Evolutionary conservation across 2,888 invertebrate species (phyloP).

Genomic region (Portevinia maculata): DNA sequence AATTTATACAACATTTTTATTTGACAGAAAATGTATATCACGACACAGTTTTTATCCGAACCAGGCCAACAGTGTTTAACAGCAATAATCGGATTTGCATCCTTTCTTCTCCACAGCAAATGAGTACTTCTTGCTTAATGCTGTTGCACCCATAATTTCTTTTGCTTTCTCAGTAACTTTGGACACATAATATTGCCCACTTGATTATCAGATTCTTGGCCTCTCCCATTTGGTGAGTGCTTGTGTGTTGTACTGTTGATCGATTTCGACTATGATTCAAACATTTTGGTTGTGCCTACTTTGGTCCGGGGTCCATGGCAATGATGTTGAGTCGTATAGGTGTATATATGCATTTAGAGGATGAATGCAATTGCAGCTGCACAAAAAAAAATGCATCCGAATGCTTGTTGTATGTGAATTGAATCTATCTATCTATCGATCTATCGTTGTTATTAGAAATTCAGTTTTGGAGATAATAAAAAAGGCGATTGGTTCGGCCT

Average conservation of each 20-base stretch:
- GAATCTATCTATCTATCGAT: no score
- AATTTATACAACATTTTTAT: slow-evolving; percentile 11
- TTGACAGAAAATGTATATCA: slow-evolving; percentile 17
- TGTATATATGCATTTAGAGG: slow-evolving; percentile 24
- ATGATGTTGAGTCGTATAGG: slow-evolving; percentile 25
- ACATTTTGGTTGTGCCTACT: slow-evolving; percentile 44
- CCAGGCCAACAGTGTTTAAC: slow-evolving; percentile 21
- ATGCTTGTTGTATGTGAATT: no score
- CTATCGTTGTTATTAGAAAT: slow-evolving; percentile 26
- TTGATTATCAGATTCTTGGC: slow-evolving; percentile 51
- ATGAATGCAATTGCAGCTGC: slow-evolving; percentile 35
- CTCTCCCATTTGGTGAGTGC: slow-evolving; percentile 42
- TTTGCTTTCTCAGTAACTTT: slow-evolving; percentile 7
- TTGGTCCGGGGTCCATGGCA: slow-evolving; percentile 16
- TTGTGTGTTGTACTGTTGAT: slow-evolving; percentile 31
- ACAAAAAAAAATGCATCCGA: slow-evolving; percentile 43
- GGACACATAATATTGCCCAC: slow-evolving; percentile 57
- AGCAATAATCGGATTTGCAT: slow-evolving; percentile 17
- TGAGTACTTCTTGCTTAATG: slow-evolving; percentile 1
- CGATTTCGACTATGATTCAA: slow-evolving; percentile 41
- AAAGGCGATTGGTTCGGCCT: slow-evolving; percentile 38
- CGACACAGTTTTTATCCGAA: slow-evolving; percentile 8
- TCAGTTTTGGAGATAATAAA: slow-evolving; percentile 6
- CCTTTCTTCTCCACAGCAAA: neutral
- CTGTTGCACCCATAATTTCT: slow-evolving; percentile 46